Evolutionary conservation across 2,888 invertebrate genomes (phyloP).

Genomic region (Sylvicola cinctus): DNA sequence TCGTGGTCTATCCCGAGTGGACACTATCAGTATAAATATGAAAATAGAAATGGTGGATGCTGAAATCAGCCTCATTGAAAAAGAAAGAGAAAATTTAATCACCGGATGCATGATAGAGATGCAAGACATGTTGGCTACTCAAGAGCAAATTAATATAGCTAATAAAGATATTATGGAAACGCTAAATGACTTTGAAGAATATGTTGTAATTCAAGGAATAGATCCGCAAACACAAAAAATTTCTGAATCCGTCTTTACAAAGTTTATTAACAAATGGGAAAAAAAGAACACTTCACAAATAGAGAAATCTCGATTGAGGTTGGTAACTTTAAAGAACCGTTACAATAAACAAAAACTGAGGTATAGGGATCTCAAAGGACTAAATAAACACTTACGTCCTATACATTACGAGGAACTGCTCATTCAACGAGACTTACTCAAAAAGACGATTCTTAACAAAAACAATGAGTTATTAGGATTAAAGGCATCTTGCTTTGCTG

Average conservation of each 20-base stretch:
- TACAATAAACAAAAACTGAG: slow-evolving; percentile 20
- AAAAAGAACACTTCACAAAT: slow-evolving; percentile 27
- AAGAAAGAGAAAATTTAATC: background rate
- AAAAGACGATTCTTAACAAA: slow-evolving; percentile 29
- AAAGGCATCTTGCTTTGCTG: slow-evolving; percentile 30
- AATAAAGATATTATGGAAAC: slow-evolving; percentile 27
- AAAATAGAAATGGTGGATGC: background rate
- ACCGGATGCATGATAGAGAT: background rate
- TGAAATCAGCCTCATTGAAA: background rate
- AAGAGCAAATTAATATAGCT: slow-evolving; percentile 29
- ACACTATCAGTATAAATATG: background rate
- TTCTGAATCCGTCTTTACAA: slow-evolving; percentile 25
- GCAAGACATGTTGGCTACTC: slow-evolving; percentile 20
- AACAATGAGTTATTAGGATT: slow-evolving; percentile 28
- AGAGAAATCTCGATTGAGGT: slow-evolving; percentile 31
- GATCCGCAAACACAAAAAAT: slow-evolving; percentile 27
- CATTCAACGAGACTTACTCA: slow-evolving; percentile 30
- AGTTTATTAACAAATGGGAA: slow-evolving; percentile 33
- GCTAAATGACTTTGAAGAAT: slow-evolving; percentile 24
- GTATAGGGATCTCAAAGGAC: too few species aligned
- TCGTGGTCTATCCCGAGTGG: too few species aligned
- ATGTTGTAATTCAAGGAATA: slow-evolving; percentile 18
- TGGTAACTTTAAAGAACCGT: slow-evolving; percentile 26
- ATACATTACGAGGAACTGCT: slow-evolving; percentile 35
- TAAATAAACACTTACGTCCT: slow-evolving; percentile 28